Conservation (phyloP, 2,888 invertebrate species). For the Nymphalis c-album region DNA sequence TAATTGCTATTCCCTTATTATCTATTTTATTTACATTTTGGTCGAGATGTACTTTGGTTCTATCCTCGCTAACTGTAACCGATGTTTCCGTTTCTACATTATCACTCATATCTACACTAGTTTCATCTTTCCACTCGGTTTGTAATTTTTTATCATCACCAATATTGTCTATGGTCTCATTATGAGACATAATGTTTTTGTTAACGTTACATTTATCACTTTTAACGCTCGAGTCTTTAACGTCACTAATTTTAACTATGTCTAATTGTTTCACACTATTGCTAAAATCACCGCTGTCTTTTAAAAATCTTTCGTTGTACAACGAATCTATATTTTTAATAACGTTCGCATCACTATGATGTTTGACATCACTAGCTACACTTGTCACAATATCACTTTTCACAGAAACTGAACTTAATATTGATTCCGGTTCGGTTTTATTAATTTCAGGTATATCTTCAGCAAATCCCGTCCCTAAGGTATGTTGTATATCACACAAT, state of each 20-base stretch:
- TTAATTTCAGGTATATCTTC: constrained; percentile 14
- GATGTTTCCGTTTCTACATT: constrained; percentile 53
- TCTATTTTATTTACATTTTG: constrained; percentile 48
- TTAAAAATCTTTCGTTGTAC: constrained; percentile 30
- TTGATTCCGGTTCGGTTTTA: constrained; percentile 13
- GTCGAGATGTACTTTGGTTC: constrained; percentile 53
- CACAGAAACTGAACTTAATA: constrained; percentile 12
- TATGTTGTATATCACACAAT: constrained; percentile 12
- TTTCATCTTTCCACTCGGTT: constrained; percentile 57
- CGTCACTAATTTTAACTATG: constrained; percentile 46
- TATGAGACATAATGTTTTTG: constrained; percentile 54
- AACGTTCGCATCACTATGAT: constrained; percentile 17
- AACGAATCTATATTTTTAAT: constrained; percentile 20
- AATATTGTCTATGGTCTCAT: constrained; percentile 48
- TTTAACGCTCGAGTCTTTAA: constrained; percentile 27
- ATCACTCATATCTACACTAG: constrained; percentile 51
- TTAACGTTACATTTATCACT: constrained; percentile 48
- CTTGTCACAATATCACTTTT: constrained; percentile 23
- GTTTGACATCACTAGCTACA: constrained; percentile 33
- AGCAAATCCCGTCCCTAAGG: constrained; percentile 25
- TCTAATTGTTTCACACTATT: constrained; percentile 24
- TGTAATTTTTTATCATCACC: constrained; percentile 48
- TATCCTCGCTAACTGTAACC: constrained; percentile 55
- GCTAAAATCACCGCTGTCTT: constrained; percentile 28
- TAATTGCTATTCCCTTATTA: constrained; percentile 56